Evolutionary conservation across 2,113 vertebrate genomes (phyloP).

Genomic region (Oophaga pumilio): DNA sequence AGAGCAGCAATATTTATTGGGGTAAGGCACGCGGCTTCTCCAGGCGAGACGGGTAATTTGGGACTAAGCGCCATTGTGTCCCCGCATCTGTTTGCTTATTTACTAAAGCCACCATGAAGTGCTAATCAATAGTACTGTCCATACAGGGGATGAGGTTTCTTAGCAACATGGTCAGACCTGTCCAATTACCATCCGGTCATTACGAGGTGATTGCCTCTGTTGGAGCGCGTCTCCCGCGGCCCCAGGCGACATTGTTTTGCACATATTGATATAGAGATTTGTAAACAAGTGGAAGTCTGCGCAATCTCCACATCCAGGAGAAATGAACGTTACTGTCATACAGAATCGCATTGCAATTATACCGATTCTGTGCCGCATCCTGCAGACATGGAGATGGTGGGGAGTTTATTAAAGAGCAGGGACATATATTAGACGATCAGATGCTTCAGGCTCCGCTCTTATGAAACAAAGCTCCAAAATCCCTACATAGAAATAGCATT

Average conservation of each 20-base stretch:
- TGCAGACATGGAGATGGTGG: not conserved
- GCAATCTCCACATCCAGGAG: not conserved
- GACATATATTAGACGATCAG: not conserved
- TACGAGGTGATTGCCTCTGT: conserved; percentile 60
- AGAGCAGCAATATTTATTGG: not conserved
- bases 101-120: conserved; percentile 50
- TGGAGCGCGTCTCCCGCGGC: conserved; percentile 65
- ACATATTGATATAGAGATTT: conserved; percentile 53
- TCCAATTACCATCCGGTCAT: conserved; percentile 66
- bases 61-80: not conserved
- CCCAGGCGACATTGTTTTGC: conserved; percentile 11
- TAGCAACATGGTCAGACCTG: conserved; percentile 67
- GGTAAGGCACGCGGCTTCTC: not conserved
- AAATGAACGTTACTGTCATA: not conserved
- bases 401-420: not conserved
- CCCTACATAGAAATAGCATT: not conserved
- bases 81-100: conserved; percentile 60
- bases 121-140: conserved; percentile 64
- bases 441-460: not conserved
- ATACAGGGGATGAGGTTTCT: conserved; percentile 63
- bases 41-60: not conserved
- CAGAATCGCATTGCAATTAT: not conserved
- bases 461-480: too few relatives aligned
- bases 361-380: not conserved
- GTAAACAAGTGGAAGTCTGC: conserved; percentile 31